Base-by-base conservation (phyloP, 2,113 vertebrate species). In the Lasiurus borealis region DNA sequence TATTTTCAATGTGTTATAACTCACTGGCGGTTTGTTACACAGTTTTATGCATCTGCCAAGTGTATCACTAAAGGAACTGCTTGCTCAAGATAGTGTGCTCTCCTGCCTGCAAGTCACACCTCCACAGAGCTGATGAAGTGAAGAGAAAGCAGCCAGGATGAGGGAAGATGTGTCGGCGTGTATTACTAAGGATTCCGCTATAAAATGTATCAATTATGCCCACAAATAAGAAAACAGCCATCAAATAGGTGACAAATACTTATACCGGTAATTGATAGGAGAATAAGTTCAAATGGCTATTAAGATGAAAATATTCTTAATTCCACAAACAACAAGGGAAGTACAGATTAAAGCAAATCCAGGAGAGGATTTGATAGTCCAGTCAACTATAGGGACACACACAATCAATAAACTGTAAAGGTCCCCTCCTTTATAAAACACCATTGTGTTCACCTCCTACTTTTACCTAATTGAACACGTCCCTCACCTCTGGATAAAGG, bases 401-500 rank as follows among this genome's bases (percentile, higher is more conserved):
- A 78, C 4, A 88, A n/a, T 40, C 34, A 76, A 27, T 23, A 57
- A 85, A 36, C 2, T 19, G 81, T 52, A 85, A 34, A 75, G 4
- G 29, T 48, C 21, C 31, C n/a, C 12, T 87, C 11, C 69, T 62
- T 88, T 85, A 29, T 62, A 31, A 72, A 66, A 78, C 48, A 57
- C 68, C 73, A 91, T 2, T 85, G 12, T 50, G 40, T 6, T 90
- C 57, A 40, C 13, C 71, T 52, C 25, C 16, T 62, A 34, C 8
- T 34, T 69, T 64, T 64, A 88, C 40, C 13, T 75, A 19, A 77
- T 18, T 40, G 3, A 40, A 40, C 40, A 40, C 5, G 40, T 40
- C 40, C 40, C 97, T 99, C 95, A 99, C 99, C 99, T 99, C 99
- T 88, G 99, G 99, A 88, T 99, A 99, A 85, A 99, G 99, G 97